Conservation (phyloP, 2,113 vertebrate genomes). For the Kobus ellipsiprymnus region DNA sequence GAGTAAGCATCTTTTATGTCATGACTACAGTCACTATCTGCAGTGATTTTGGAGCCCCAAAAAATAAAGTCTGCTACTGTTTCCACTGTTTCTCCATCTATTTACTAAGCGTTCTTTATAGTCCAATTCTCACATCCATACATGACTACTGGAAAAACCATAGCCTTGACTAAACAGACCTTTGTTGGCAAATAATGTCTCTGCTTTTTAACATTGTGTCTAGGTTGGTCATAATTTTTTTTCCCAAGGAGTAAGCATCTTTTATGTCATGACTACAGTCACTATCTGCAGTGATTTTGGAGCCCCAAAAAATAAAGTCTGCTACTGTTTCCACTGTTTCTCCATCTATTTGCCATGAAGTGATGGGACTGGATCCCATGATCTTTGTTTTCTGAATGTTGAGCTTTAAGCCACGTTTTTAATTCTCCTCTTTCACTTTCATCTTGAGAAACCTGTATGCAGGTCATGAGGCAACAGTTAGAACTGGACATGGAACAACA, state of each 20-base stretch:
- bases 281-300: background rate
- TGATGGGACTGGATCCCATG: background rate
- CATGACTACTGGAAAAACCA: background rate
- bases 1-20: background rate
- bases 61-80: background rate
- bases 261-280: background rate
- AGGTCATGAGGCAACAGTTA: too few species aligned
- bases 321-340: background rate
- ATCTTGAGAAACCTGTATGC: too few species aligned
- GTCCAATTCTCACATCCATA: background rate
- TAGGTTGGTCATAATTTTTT: background rate
- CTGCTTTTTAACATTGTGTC: background rate
- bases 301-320: background rate
- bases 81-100: background rate
- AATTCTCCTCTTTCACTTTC: too few species aligned
- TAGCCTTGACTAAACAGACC: background rate
- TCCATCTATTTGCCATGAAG: background rate
- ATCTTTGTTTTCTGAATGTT: background rate
- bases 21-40: background rate
- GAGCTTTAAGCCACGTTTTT: background rate
- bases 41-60: background rate
- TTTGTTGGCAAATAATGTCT: background rate
- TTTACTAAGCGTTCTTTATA: background rate
- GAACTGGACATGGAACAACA: too few species aligned
- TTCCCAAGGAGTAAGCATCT: background rate